Evolutionary conservation across 2,888 invertebrate genomes (phyloP), one percentile per base, ranked within the genome.

Genomic region (Muschampia plurimacula): DNA sequence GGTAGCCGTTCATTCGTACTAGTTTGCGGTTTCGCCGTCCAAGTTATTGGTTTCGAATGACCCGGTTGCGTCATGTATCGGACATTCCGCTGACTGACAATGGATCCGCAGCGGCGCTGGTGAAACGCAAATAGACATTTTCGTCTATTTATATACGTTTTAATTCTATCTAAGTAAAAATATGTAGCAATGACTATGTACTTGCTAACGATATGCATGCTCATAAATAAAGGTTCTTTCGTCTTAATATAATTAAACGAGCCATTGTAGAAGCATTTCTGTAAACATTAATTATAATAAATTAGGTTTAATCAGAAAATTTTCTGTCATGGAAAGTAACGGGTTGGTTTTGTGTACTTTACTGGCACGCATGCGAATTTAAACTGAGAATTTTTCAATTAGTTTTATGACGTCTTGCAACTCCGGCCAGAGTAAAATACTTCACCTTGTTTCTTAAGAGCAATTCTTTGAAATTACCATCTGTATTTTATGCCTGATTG

Each of bases 41-140:
- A 84, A 88, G 85, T 86, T 88, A 86, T 89, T 86, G 90, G 89
- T 91, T 88, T 91, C 90, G 83, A 89, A 88, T 92, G 89, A 89
- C 90, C 87, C 77, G 86, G 84, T 91, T 92, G 88, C 90, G 84
- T 89, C 89, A 92, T 85, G 80, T 85, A 85, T 85, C 86, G 83
- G 84, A 85, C 90, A 90, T 89, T 90, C 88, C 87, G 85, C 83
- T 86, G 89, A 89, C 88, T 78, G 84, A 86, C 85, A 89, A 89
- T 88, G 84, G 84, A 85, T 88, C 60, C 32, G 60, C n/a, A n/a
- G 60, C 86, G 84, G 83, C 84, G 84, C 80, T 77, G 80, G 81
- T 82, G 84, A 84, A 84, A 85, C 82, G 77, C 74, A 77, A 80
- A 82, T 82, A 79, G 80, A 76, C 49, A 44, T 39, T 44, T 10